These are phyloP conservation scores for Trichonephila inaurata DNA, from an alignment of 1,140 invertebrate species.

Conservation along the genomic window DNA sequence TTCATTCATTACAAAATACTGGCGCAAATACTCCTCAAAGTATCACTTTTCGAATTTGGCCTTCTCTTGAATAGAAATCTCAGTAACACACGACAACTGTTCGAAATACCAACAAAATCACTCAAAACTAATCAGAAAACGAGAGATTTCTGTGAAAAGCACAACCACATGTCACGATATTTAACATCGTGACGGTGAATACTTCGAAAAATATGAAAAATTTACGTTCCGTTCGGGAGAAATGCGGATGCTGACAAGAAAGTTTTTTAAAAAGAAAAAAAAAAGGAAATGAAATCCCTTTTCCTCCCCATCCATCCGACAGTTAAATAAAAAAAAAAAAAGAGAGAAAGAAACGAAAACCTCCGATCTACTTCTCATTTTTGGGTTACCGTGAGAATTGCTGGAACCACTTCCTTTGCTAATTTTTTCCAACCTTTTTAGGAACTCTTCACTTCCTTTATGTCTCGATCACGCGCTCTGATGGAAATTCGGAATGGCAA, in stretches of 20 bases:
- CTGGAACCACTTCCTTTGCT: constrained; percentile 39
- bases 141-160: no score
- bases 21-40: no score
- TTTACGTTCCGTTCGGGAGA: neutral
- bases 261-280: neutral
- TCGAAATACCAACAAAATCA: no score
- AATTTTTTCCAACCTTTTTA: constrained; percentile 36
- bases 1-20: no score
- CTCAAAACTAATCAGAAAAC: no score
- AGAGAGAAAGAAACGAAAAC: constrained; percentile 1
- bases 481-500: constrained; percentile 7
- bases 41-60: no score
- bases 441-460: constrained; percentile 32
- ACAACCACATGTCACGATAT: neutral
- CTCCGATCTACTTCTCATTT: constrained; percentile 29
- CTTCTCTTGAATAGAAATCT: no score
- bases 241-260: constrained; percentile 3
- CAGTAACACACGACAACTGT: no score
- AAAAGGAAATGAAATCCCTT: neutral
- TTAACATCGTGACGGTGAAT: neutral
- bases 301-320: neutral
- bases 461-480: constrained; percentile 1
- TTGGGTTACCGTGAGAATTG: constrained; percentile 54
- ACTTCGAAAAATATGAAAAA: neutral
- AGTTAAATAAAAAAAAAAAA: neutral